Conservation (phyloP, 1,140 invertebrate species). For the Megalopta genalis region DNA sequence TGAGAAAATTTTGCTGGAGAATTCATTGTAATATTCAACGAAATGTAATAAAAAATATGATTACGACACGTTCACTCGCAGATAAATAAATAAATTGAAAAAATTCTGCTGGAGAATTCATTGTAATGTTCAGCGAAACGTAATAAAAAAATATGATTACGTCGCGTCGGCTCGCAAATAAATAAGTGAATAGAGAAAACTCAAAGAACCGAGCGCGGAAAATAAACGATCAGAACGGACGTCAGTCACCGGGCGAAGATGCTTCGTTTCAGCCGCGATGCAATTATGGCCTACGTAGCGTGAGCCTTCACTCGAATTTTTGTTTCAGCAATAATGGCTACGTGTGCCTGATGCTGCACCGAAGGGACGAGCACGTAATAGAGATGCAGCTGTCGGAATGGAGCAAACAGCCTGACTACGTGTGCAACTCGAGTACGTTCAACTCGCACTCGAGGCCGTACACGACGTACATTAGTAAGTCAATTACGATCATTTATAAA, state of each 20-base stretch:
- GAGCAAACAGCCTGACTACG: constrained; percentile 77
- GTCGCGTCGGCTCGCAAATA: no score
- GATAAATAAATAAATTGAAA: no score
- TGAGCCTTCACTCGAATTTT: not conserved
- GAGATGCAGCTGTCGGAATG: constrained; percentile 82
- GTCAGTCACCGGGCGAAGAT: not conserved
- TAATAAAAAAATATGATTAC: no score
- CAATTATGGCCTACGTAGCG: not conserved
- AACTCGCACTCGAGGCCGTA: constrained; percentile 73
- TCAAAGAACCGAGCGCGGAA: no score
- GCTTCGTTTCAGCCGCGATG: not conserved
- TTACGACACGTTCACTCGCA: no score
- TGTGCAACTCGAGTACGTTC: constrained; percentile 73
- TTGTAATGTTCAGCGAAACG: no score
- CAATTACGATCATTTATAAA: constrained; percentile 54
- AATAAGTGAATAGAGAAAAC: no score
- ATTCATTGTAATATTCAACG: no score
- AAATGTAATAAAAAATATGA: no score
- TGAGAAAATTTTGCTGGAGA: no score
- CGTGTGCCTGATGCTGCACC: constrained; percentile 82
- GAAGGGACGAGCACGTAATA: constrained; percentile 81
- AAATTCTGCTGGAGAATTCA: no score
- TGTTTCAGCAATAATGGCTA: constrained; percentile 81
- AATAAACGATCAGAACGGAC: no score
- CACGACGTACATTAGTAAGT: constrained; percentile 79